Percentiles rank a stretch among this genome's conserved stretches.
Evolutionary conservation across 2,888 invertebrate species (phyloP).

Genomic region (Heliconius hortense): DNA sequence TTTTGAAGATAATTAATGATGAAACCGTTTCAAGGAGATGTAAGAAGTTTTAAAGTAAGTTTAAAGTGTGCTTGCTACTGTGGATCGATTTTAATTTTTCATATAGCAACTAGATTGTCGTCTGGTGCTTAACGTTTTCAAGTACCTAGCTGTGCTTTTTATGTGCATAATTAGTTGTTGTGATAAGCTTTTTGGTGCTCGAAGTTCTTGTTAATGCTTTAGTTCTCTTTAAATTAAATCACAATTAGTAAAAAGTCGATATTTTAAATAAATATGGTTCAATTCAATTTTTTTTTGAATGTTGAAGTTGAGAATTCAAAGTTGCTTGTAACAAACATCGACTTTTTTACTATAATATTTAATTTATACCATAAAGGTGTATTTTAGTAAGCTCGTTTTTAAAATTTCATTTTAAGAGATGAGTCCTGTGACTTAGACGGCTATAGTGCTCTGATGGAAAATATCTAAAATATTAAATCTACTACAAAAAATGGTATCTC

Average conservation of each 20-base stretch:
- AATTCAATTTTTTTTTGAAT: background rate
- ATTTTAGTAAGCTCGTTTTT: too few relatives aligned
- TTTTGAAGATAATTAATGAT: slow-evolving; percentile 75
- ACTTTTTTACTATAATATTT: too few relatives aligned
- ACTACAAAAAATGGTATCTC: background rate
- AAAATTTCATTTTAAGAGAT: too few relatives aligned
- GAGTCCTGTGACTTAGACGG: too few relatives aligned
- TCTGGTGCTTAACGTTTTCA: slow-evolving; percentile 45
- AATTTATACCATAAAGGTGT: too few relatives aligned
- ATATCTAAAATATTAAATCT: background rate
- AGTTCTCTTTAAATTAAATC: background rate
- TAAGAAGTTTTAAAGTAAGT: slow-evolving; percentile 55
- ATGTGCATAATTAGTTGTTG: slow-evolving; percentile 31
- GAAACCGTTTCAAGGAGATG: slow-evolving; percentile 63
- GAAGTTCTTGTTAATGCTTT: slow-evolving; percentile 14
- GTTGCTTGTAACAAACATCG: background rate
- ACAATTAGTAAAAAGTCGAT: background rate
- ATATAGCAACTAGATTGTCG: slow-evolving; percentile 64
- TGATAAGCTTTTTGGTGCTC: slow-evolving; percentile 10
- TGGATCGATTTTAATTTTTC: slow-evolving; percentile 62
- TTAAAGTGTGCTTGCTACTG: slow-evolving; percentile 69
- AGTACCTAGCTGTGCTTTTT: slow-evolving; percentile 27
- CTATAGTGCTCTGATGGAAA: background rate
- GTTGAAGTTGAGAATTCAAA: background rate
- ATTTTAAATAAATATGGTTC: background rate